Conservation (phyloP, 1,140 invertebrate genomes). For the Pantala flavescens region DNA sequence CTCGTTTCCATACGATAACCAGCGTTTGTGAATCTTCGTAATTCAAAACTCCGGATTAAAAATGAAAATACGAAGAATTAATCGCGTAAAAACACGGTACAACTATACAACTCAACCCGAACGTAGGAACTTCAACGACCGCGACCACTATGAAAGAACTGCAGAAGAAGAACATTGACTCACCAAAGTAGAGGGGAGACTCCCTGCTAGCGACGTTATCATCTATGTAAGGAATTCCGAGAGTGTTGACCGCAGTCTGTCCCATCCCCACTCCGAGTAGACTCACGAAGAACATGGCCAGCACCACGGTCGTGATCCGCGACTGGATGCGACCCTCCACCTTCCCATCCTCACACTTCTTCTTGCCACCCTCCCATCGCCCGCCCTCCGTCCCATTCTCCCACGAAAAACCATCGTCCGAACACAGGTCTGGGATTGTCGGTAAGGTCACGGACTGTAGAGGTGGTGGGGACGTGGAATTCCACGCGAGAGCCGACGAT, state of each 20-base stretch:
- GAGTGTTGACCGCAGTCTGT: conserved; percentile 81
- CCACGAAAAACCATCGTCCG: conserved; percentile 14
- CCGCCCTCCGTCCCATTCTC: neutral
- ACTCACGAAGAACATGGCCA: conserved; percentile 78
- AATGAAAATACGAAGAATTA: too few relatives aligned
- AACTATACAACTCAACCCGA: too few relatives aligned
- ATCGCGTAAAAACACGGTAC: too few relatives aligned
- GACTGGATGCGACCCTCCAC: conserved; percentile 52
- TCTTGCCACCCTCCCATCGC: conserved; percentile 23
- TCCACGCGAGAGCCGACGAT: neutral
- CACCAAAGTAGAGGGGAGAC: conserved; percentile 87
- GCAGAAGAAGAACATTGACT: conserved; percentile 30
- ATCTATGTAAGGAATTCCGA: conserved; percentile 90
- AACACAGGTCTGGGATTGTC: conserved; percentile 30
- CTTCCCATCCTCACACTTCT: conserved; percentile 44
- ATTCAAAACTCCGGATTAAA: too few relatives aligned
- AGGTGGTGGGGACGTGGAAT: conserved; percentile 20
- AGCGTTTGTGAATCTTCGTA: too few relatives aligned
- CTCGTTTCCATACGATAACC: too few relatives aligned
- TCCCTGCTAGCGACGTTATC: conserved; percentile 86
- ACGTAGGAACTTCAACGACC: too few relatives aligned
- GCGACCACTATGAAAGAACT: too few relatives aligned
- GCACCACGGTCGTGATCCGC: conserved; percentile 64
- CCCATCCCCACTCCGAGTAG: conserved; percentile 83
- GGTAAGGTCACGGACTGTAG: conserved; percentile 16